phyloP scores from a whole-genome alignment of 2,888 invertebrate genomes.

The Campoletis raptor region DNA sequence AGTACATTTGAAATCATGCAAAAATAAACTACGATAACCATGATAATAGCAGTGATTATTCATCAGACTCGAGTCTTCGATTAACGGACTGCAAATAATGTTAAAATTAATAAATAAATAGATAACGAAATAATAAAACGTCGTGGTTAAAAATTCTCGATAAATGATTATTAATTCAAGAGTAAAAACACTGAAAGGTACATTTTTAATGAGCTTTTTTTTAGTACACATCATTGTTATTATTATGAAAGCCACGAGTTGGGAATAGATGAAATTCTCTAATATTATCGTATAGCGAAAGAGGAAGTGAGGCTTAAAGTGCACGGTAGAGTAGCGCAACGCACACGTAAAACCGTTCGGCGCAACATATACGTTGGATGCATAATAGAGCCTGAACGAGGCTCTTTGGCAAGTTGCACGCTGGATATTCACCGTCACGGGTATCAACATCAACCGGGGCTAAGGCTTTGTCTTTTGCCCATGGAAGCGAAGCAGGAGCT shows the following conservation, averaged over 20 bases:
- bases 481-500: slow-evolving; percentile 48
- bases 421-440: slow-evolving; percentile 41
- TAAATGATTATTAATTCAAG: background rate
- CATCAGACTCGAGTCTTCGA: too few relatives aligned
- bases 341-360: slow-evolving; percentile 10
- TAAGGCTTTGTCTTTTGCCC: slow-evolving; percentile 67
- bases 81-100: too few relatives aligned
- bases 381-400: slow-evolving; percentile 56
- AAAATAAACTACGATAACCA: too few relatives aligned
- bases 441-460: slow-evolving; percentile 59
- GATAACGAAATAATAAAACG: too few relatives aligned
- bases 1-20: too few relatives aligned
- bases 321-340: slow-evolving; percentile 1
- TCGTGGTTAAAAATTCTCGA: background rate
- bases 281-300: slow-evolving; percentile 22
- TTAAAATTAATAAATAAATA: too few relatives aligned
- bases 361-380: background rate
- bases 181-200: background rate
- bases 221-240: background rate
- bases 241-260: background rate
- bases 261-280: slow-evolving; percentile 30
- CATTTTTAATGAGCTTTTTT: background rate
- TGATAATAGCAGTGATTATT: too few relatives aligned
- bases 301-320: slow-evolving; percentile 41
- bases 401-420: slow-evolving; percentile 39